Percentiles rank a stretch among this genome's conserved stretches.
phyloP scores from a whole-genome alignment of 2,797 vertebrate species.

The Zonotrichia albicollis region DNA sequence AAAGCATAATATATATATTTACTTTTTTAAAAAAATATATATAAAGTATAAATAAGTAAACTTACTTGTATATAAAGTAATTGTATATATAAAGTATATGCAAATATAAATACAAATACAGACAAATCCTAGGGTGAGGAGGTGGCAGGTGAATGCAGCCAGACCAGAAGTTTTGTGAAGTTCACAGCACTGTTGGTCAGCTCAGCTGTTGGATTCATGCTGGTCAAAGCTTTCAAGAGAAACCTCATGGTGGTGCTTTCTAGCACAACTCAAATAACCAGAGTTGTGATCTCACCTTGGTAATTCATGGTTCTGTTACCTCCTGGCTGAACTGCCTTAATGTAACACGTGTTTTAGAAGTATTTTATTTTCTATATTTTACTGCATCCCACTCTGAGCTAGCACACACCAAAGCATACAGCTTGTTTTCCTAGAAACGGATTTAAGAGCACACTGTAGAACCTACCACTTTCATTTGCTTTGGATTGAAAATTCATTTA shows the following conservation, averaged over 20 bases:
- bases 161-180: neutral
- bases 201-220: neutral
- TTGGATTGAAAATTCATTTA: neutral
- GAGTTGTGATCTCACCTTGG: neutral
- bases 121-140: neutral
- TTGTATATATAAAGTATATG: too few relatives aligned
- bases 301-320: neutral
- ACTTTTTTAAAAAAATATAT: too few relatives aligned
- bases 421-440: neutral
- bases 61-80: too few relatives aligned
- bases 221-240: neutral
- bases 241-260: neutral
- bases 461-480: neutral
- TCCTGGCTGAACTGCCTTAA: neutral
- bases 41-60: too few relatives aligned
- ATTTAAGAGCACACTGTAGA: neutral
- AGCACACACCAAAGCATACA: neutral
- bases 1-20: too few relatives aligned
- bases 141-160: too few relatives aligned
- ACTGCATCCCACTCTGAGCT: neutral
- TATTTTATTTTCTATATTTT: neutral
- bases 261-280: rapidly evolving
- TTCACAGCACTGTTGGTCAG: neutral
- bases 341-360: neutral
- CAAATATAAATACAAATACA: neutral